A percentile compares a stretch with the other conserved stretches of the same genome.
phyloP scores from a whole-genome alignment of 1,140 invertebrate species.

The Centruroides vittatus region DNA sequence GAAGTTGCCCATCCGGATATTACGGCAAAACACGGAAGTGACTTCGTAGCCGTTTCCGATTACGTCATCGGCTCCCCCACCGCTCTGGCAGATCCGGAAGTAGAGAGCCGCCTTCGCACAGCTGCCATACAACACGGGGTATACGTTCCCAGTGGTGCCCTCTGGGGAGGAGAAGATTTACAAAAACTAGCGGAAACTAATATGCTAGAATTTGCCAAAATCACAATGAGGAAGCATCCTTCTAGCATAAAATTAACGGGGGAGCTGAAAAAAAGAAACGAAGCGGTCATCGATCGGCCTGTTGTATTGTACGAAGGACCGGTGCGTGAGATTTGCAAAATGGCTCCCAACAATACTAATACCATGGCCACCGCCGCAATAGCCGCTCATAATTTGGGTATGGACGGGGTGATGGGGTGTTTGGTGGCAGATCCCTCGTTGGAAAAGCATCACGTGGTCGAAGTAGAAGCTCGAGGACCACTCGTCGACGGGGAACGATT shows the following conservation, averaged over 20 bases:
- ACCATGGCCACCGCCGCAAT: conserved; percentile 44
- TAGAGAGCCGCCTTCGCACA: conserved; percentile 26
- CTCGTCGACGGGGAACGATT: conserved; percentile 32
- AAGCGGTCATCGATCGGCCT: conserved; percentile 41
- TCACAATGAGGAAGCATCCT: conserved; percentile 47
- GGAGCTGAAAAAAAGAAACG: conserved; percentile 43
- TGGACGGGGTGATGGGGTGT: conserved; percentile 38
- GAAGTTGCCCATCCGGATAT: conserved; percentile 45
- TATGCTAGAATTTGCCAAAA: conserved; percentile 38
- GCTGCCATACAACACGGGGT: conserved; percentile 31
- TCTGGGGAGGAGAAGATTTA: conserved; percentile 49
- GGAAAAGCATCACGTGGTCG: conserved; percentile 41
- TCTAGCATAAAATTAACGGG: conserved; percentile 38
- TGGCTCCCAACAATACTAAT: conserved; percentile 48
- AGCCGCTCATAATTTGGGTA: conserved; percentile 43
- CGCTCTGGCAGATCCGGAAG: conserved; percentile 33
- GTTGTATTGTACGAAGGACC: conserved; percentile 33
- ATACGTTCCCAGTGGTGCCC: conserved; percentile 42
- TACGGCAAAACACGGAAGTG: conserved; percentile 32
- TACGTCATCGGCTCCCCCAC: conserved; percentile 43
- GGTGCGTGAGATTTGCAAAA: conserved; percentile 37
- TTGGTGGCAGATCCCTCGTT: conserved; percentile 41
- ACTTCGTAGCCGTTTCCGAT: conserved; percentile 33
- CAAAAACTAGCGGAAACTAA: conserved; percentile 41
- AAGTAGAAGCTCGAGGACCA: conserved; percentile 38